Evolutionary conservation across 2,888 invertebrate genomes (phyloP), one percentile per base, ranked within the genome.

Genomic region (Pristionchus entomophagus): DNA sequence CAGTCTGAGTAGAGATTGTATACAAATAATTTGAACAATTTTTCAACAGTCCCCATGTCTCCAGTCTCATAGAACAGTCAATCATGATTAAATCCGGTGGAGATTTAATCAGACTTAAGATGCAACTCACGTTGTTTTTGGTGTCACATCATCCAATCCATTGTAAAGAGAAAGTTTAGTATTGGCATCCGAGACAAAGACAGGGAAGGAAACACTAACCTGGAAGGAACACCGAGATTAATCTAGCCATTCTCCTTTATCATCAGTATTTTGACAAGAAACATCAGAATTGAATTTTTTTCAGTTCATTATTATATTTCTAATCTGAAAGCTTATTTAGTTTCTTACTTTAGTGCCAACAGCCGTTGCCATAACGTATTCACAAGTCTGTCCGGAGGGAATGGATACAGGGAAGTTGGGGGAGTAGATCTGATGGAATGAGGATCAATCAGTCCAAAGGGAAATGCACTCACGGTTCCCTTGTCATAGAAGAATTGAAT

Each of bases 391-490:
- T 10, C 49, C 26, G 2, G 78, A 26, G 22, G 78, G 78, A 17
- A 78, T 45, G 14, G 78, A 78, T 17, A 49, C 49, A 41, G 78
- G 78, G 78, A 78, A 78, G 14, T 51, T 51, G 32, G 78, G 78
- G 35, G 78, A 78, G 29, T 78, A 78, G 49, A 78, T 19, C 78
- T 78, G 49, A 78, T 22, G n/a, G 10, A 38, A 41, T 17, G 22
- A 10, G 14, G 22, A 69, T 69, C 19, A 10, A 35, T 65, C 0
- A 17, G n/a, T 32, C 8, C 49, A 49, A 17, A 78, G 49, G 35
- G n/a, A 69, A 22, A 69, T 22, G 8, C 22, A 41, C 49, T 49
- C 2, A 78, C 78, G 0, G 78, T 78, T 78, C 78, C 78, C 22
- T 78, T 26, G 26, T 78, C 78, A 14, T 78, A 78, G 78, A 78